phyloP scores from a whole-genome alignment of 2,113 vertebrate genomes.

The Menura novaehollandiae region DNA sequence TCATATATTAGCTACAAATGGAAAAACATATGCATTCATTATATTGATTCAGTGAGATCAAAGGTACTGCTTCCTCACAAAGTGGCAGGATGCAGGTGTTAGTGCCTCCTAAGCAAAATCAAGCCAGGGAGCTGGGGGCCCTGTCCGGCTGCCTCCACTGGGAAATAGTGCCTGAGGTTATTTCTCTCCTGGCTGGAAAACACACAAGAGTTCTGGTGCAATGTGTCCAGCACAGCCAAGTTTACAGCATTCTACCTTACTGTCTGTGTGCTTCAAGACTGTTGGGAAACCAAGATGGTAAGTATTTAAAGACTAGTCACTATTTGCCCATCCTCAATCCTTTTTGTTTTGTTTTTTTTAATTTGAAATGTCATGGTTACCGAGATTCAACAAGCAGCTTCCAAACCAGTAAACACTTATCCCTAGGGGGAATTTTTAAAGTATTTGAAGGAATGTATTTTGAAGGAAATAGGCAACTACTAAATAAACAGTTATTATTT shows the following conservation, averaged over 20 bases:
- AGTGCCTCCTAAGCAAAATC: neutral
- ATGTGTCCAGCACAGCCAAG: neutral
- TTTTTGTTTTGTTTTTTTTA: neutral
- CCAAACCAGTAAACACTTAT: neutral
- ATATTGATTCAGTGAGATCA: neutral
- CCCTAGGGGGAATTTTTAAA: neutral
- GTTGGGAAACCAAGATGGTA: neutral
- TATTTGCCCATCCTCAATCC: neutral
- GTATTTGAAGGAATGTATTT: neutral
- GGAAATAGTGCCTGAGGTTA: neutral
- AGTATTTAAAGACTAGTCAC: neutral
- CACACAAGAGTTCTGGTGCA: neutral
- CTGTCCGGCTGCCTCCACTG: neutral
- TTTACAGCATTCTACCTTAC: neutral
- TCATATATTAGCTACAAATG: constrained; percentile 89
- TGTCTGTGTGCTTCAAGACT: neutral
- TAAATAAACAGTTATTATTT: neutral
- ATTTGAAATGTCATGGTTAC: neutral
- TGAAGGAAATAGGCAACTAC: neutral
- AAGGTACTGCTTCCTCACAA: neutral
- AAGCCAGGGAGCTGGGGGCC: neutral
- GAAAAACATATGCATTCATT: neutral
- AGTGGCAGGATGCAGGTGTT: neutral
- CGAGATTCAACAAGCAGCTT: neutral
- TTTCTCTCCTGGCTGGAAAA: neutral